Conservation (phyloP, 2,888 invertebrate species). For the Rosalia funebris region DNA sequence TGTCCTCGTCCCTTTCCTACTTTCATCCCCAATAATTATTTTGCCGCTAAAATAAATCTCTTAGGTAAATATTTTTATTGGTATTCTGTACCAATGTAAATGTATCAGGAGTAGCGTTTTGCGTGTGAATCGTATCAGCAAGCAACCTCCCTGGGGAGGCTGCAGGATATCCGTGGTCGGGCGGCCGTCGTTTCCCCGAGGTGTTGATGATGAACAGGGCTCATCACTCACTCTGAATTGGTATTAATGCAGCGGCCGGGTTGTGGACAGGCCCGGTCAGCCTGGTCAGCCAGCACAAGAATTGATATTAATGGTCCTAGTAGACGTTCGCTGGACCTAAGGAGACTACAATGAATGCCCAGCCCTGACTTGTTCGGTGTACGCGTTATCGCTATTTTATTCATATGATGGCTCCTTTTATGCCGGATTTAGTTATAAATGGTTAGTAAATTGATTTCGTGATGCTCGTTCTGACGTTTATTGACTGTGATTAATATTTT, state of each 20-base stretch:
- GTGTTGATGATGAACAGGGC: slow-evolving; percentile 63
- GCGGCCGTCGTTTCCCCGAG: slow-evolving; percentile 56
- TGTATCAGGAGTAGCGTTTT: slow-evolving; percentile 18
- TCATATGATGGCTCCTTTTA: slow-evolving; percentile 60
- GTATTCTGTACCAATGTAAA: no score
- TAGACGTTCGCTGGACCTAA: slow-evolving; percentile 56
- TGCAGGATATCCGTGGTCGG: slow-evolving; percentile 56
- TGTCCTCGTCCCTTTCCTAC: no score
- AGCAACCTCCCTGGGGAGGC: slow-evolving; percentile 51
- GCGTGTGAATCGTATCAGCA: slow-evolving; percentile 17
- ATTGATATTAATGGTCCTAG: slow-evolving; percentile 64
- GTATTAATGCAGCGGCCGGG: slow-evolving; percentile 64
- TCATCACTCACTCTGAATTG: slow-evolving; percentile 65
- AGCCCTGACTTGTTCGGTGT: slow-evolving; percentile 46
- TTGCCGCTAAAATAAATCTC: no score
- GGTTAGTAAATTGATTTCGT: slow-evolving; percentile 48
- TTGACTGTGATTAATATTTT: slow-evolving; percentile 42
- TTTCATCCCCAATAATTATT: no score
- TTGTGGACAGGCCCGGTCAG: slow-evolving; percentile 60
- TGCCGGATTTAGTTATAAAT: slow-evolving; percentile 61
- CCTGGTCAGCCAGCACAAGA: slow-evolving; percentile 58
- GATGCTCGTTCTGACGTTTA: slow-evolving; percentile 42
- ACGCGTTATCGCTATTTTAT: slow-evolving; percentile 63
- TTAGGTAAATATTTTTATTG: no score
- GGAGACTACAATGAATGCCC: slow-evolving; percentile 57